These are phyloP conservation scores for Drosophila melanica DNA, from an alignment of 1,140 invertebrate genomes.

Conservation along the genomic window DNA sequence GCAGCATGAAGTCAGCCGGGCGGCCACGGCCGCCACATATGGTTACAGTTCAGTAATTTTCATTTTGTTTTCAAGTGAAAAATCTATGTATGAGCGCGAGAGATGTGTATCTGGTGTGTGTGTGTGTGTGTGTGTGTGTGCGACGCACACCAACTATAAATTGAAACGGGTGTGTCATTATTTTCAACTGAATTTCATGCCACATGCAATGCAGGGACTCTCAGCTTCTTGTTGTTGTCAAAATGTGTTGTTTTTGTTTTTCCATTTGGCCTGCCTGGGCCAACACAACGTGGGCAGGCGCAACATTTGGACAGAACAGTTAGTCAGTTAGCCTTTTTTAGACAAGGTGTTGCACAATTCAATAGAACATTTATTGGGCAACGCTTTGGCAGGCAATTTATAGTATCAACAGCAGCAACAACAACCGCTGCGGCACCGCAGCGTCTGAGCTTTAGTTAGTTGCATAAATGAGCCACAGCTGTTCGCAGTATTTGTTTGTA, in stretches of 20 bases:
- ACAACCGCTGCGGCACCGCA: not conserved
- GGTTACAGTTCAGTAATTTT: constrained; percentile 79
- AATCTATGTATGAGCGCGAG: constrained; percentile 52
- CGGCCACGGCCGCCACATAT: constrained; percentile 57
- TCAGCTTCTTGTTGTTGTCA: constrained; percentile 17
- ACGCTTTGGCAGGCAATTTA: constrained; percentile 71
- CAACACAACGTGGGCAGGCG: constrained; percentile 61
- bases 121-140: constrained; percentile 35
- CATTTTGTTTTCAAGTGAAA: constrained; percentile 72
- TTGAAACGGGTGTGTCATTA: constrained; percentile 80
- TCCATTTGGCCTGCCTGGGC: not conserved
- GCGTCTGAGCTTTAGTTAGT: constrained; percentile 41
- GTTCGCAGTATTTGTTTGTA: constrained; percentile 7
- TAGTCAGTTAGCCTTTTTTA: constrained; percentile 67
- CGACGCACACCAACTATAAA: constrained; percentile 41
- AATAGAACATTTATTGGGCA: constrained; percentile 77
- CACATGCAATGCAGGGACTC: constrained; percentile 67
- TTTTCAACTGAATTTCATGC: constrained; percentile 77
- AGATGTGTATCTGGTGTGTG: constrained; percentile 60
- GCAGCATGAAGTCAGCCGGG: constrained; percentile 48
- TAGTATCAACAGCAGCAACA: constrained; percentile 37
- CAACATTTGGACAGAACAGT: constrained; percentile 78
- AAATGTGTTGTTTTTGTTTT: constrained; percentile 21
- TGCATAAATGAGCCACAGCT: constrained; percentile 70
- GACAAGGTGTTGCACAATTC: constrained; percentile 78